Evolutionary conservation across 2,113 vertebrate species (phyloP).

Genomic region (Acrocephalus arundinaceus): DNA sequence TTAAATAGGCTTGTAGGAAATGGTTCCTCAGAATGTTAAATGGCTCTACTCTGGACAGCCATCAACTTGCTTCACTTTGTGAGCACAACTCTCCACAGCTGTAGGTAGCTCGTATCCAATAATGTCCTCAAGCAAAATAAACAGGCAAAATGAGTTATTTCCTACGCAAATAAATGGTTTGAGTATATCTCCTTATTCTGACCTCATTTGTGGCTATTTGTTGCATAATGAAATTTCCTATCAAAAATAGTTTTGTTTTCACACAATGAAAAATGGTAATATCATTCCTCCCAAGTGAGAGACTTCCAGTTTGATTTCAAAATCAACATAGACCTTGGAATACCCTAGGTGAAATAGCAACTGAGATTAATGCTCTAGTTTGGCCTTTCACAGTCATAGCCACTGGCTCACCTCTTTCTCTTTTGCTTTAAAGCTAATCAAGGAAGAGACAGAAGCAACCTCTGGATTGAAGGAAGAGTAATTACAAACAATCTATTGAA

Average conservation of each 20-base stretch:
- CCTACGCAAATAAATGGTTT: constrained; percentile 13
- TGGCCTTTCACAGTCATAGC: not conserved
- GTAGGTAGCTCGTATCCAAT: not conserved
- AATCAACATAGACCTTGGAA: not conserved
- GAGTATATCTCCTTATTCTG: not conserved
- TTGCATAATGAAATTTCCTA: not conserved
- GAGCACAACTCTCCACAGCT: not conserved
- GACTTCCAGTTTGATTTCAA: not conserved
- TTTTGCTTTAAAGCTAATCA: not conserved
- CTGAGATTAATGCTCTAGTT: not conserved
- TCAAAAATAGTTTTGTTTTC: not conserved
- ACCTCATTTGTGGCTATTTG: not conserved
- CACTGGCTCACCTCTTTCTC: not conserved
- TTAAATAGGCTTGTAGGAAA: not conserved
- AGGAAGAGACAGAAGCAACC: not conserved
- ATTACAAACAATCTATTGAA: not conserved
- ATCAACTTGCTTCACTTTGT: not conserved
- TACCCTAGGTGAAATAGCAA: not conserved
- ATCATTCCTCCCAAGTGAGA: not conserved
- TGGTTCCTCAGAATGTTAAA: not conserved
- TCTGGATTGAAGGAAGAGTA: not conserved
- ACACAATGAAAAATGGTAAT: not conserved
- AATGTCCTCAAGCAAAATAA: not conserved
- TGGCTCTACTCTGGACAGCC: not conserved
- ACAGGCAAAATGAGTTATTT: not conserved